Evolutionary conservation across 2,113 vertebrate species (phyloP).

Genomic region (Corythornis cristatus): DNA sequence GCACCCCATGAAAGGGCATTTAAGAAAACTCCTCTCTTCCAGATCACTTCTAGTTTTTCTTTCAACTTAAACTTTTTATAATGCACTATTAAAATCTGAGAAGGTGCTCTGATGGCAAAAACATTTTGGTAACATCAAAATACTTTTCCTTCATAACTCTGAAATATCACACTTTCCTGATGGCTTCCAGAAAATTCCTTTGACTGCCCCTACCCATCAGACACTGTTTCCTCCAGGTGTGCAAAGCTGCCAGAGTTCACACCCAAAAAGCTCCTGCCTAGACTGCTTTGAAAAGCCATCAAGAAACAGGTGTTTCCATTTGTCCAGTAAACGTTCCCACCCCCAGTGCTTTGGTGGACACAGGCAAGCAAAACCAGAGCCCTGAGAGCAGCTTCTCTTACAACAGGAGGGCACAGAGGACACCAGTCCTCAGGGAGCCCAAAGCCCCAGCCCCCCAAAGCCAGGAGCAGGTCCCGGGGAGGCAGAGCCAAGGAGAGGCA

Average conservation of each 20-base stretch:
- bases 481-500: rapidly evolving
- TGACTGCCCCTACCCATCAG: not conserved
- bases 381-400: not conserved
- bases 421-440: rapidly evolving
- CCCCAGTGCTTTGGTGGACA: not conserved
- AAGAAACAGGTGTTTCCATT: not conserved
- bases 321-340: too few species aligned
- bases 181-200: not conserved
- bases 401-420: not conserved
- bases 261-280: not conserved
- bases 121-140: not conserved
- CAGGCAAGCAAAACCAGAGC: rapidly evolving
- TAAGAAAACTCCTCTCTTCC: not conserved
- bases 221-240: rapidly evolving
- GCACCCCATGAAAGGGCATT: too few species aligned
- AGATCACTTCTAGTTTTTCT: not conserved
- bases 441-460: not conserved
- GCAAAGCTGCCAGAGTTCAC: not conserved
- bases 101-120: not conserved
- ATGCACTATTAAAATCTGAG: not conserved
- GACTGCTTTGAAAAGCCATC: not conserved
- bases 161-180: not conserved
- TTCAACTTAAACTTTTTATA: rapidly evolving
- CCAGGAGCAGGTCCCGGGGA: not conserved
- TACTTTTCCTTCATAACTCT: not conserved